A percentile compares a stretch with the other conserved stretches of the same genome.
Conservation (phyloP, 1,140 invertebrate genomes). For the Heliconius eleuchia region DNA sequence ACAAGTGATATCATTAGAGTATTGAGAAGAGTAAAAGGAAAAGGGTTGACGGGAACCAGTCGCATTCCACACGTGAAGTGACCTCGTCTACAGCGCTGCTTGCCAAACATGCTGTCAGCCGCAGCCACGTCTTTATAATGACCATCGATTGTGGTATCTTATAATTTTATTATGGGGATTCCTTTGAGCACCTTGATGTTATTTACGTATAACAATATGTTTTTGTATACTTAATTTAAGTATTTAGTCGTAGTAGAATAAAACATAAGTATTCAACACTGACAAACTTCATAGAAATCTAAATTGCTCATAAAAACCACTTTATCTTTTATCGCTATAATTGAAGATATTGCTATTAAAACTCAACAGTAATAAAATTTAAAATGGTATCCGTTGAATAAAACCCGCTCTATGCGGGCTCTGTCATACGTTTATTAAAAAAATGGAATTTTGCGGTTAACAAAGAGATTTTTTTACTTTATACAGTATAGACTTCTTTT, state of each 20-base stretch:
- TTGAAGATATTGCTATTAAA: constrained; percentile 46
- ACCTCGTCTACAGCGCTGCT: constrained; percentile 40
- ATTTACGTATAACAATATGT: background rate
- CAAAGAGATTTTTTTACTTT: constrained; percentile 31
- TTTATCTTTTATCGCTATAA: constrained; percentile 37
- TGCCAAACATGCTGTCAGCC: constrained; percentile 45
- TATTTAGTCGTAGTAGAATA: background rate
- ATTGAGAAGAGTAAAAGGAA: constrained; percentile 34
- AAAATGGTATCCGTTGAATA: constrained; percentile 47
- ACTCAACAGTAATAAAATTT: constrained; percentile 55
- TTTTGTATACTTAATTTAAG: background rate
- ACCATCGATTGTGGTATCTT: constrained; percentile 7
- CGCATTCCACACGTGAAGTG: constrained; percentile 51
- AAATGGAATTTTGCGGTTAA: constrained; percentile 62
- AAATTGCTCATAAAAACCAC: constrained; percentile 27
- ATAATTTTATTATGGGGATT: background rate
- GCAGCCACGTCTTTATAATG: constrained; percentile 42
- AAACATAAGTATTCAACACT: background rate
- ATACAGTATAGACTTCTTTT: background rate
- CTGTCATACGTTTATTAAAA: constrained; percentile 37
- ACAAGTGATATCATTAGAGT: constrained; percentile 40
- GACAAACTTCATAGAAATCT: background rate
- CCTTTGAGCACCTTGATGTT: background rate
- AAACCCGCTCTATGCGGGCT: constrained; percentile 55
- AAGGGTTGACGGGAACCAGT: constrained; percentile 50